Conservation (phyloP, 1,140 invertebrate species). For the Luehdorfia chinensis region DNA sequence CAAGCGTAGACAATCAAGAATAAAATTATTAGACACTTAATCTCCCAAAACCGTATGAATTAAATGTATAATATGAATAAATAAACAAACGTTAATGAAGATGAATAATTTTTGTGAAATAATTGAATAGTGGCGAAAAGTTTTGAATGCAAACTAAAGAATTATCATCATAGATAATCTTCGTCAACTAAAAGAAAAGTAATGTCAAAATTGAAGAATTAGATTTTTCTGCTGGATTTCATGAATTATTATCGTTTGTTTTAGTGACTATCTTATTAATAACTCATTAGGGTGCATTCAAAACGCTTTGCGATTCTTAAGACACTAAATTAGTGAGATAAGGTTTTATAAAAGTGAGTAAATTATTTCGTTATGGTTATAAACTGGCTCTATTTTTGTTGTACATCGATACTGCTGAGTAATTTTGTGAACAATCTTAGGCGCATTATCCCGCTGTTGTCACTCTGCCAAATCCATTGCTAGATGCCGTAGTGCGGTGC, state of each 20-base stretch:
- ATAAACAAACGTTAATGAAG: no score
- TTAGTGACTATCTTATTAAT: conserved; percentile 8
- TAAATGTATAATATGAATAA: no score
- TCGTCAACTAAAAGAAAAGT: background rate
- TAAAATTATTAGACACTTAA: no score
- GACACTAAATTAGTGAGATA: background rate
- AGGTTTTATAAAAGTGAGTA: conserved; percentile 20
- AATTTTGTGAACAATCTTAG: conserved; percentile 29
- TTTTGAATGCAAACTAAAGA: no score
- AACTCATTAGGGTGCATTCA: background rate
- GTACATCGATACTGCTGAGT: conserved; percentile 37
- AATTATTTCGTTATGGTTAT: conserved; percentile 14
- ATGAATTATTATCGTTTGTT: conserved; percentile 11
- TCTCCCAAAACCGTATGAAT: no score
- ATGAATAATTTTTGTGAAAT: no score
- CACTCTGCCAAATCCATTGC: conserved; percentile 37
- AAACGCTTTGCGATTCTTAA: background rate
- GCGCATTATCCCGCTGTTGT: conserved; percentile 31
- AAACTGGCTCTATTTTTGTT: conserved; percentile 31
- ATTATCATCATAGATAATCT: no score
- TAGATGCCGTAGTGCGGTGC: conserved; percentile 6
- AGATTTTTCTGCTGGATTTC: conserved; percentile 10
- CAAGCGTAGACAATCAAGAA: no score
- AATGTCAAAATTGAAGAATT: conserved; percentile 16
- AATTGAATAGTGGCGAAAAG: no score